These are phyloP conservation scores for Plusia festucae DNA, from an alignment of 2,888 invertebrate species.

Conservation along the genomic window DNA sequence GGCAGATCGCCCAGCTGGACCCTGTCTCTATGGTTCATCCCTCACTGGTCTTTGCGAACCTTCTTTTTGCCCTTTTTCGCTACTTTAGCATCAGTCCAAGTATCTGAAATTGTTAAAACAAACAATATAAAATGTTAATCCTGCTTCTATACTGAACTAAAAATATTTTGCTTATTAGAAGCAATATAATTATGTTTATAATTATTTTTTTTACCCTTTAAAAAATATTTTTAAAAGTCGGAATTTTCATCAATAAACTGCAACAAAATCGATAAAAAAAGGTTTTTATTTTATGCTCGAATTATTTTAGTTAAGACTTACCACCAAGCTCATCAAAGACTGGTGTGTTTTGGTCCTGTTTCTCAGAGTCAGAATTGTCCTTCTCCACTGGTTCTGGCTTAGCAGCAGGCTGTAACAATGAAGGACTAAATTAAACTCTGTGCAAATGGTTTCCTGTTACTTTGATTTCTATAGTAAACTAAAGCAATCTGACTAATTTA, in stretches of 20 bases:
- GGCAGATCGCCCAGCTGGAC: constrained; percentile 68
- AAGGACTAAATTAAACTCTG: not conserved
- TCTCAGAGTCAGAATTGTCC: constrained; percentile 79
- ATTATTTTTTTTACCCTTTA: too few relatives aligned
- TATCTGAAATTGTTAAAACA: constrained; percentile 83
- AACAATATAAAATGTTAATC: not conserved
- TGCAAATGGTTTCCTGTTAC: not conserved
- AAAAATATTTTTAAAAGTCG: too few relatives aligned
- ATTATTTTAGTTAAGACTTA: constrained; percentile 56
- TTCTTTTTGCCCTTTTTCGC: constrained; percentile 94
- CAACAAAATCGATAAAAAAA: too few relatives aligned
- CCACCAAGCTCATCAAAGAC: constrained; percentile 86
- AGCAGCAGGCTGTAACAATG: constrained; percentile 71
- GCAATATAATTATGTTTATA: too few relatives aligned
- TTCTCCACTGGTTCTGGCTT: constrained; percentile 76
- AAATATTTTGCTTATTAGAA: too few relatives aligned
- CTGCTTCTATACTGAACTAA: not conserved
- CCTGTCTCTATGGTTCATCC: constrained; percentile 70
- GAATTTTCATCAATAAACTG: too few relatives aligned
- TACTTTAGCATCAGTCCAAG: constrained; percentile 93
- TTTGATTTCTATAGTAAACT: not conserved
- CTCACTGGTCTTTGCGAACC: constrained; percentile 92
- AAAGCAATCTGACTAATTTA: too few relatives aligned
- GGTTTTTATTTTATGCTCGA: not conserved
- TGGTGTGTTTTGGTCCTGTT: constrained; percentile 74